Conservation (phyloP, 2,113 vertebrate species). For the Chamaea fasciata region DNA sequence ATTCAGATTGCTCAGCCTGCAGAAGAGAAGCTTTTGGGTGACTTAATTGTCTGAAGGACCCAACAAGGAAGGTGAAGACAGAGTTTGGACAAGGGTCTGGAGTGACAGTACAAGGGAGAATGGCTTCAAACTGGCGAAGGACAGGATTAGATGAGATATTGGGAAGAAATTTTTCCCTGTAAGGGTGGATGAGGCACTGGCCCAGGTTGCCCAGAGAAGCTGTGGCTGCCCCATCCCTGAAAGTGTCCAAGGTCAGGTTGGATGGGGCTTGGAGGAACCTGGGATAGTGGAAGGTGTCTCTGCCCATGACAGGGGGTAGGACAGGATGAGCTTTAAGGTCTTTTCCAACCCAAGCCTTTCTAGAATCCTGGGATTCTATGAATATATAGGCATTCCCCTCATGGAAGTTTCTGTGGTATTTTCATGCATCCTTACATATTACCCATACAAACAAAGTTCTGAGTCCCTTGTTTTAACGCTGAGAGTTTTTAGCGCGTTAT, state of each 20-base stretch:
- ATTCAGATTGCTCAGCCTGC: neutral
- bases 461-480: neutral
- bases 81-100: neutral
- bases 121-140: neutral
- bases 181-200: neutral
- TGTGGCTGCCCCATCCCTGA: neutral
- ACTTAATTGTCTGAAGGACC: neutral
- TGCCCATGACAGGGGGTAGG: neutral
- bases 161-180: neutral
- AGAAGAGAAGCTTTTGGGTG: neutral
- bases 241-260: neutral
- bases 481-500: neutral
- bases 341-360: neutral
- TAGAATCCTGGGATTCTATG: neutral
- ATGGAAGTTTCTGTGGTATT: neutral
- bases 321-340: neutral
- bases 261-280: neutral
- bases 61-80: neutral
- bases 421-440: neutral
- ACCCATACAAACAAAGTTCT: neutral
- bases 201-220: neutral
- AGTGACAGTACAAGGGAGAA: neutral
- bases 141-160: neutral
- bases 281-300: neutral
- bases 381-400: neutral